These are phyloP conservation scores for Limnephilus auricula DNA, from an alignment of 2,888 invertebrate species.

Conservation along the genomic window DNA sequence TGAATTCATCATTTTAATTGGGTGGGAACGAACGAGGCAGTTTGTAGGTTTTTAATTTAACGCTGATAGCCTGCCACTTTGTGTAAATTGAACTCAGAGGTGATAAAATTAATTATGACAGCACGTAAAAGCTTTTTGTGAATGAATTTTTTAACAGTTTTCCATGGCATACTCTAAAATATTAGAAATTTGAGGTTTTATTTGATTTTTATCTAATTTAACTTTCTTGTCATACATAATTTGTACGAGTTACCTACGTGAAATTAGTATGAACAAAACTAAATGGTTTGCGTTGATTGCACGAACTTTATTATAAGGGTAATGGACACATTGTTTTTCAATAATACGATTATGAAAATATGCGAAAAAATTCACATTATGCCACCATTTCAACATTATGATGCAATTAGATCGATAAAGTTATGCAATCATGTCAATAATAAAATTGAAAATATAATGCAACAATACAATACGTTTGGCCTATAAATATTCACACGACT, in stretches of 20 bases:
- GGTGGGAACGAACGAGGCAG: constrained; percentile 18
- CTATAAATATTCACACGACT: not conserved
- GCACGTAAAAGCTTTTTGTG: not conserved
- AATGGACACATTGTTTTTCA: too few species aligned
- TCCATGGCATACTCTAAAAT: not conserved
- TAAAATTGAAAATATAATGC: not conserved
- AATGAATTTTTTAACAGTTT: not conserved
- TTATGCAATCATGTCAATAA: not conserved
- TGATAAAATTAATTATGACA: not conserved
- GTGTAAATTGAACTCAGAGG: constrained; percentile 12
- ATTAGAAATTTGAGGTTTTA: not conserved
- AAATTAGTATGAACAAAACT: too few species aligned
- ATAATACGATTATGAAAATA: too few species aligned
- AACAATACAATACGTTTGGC: not conserved
- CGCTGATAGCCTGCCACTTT: not conserved
- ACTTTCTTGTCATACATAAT: not conserved
- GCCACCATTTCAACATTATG: not conserved
- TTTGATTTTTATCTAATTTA: not conserved
- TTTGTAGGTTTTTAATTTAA: constrained; percentile 9
- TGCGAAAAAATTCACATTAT: not conserved
- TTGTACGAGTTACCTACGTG: not conserved
- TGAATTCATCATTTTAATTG: constrained; percentile 29
- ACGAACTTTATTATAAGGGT: too few species aligned
- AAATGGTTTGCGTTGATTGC: too few species aligned
- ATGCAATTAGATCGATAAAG: not conserved